These are phyloP conservation scores for Vombatus ursinus DNA, from an alignment of 2,113 vertebrate species.

Conservation along the genomic window DNA sequence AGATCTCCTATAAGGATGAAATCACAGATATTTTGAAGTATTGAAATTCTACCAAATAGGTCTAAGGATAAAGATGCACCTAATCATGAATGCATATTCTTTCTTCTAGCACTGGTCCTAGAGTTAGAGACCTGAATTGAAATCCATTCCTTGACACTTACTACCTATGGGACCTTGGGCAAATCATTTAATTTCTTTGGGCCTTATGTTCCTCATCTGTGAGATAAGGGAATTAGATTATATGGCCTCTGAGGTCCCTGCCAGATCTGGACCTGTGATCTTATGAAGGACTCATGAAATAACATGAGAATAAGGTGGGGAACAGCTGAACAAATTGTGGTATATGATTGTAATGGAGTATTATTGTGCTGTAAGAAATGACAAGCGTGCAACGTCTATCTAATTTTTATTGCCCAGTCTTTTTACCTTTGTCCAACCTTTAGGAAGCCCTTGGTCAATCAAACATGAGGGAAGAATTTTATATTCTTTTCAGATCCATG, in stretches of 20 bases:
- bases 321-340: background rate
- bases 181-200: background rate
- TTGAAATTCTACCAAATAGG: background rate
- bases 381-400: slow-evolving; percentile 16
- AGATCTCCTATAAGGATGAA: background rate
- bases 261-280: background rate
- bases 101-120: background rate
- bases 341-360: background rate
- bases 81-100: background rate
- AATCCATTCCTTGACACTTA: background rate
- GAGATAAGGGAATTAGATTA: background rate
- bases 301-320: background rate
- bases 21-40: slow-evolving; percentile 29
- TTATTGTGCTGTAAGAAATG: background rate
- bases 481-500: slow-evolving; percentile 69
- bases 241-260: background rate
- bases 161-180: background rate
- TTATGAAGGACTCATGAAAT: background rate
- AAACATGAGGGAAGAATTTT: slow-evolving; percentile 53
- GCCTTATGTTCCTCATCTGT: background rate
- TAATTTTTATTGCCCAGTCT: slow-evolving; percentile 49
- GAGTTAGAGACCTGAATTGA: background rate
- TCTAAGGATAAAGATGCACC: background rate
- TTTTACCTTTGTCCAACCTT: slow-evolving; percentile 40
- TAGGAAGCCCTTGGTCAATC: slow-evolving; percentile 47